Conservation (phyloP, 2,888 invertebrate genomes). For the Tiliacea citrago region DNA sequence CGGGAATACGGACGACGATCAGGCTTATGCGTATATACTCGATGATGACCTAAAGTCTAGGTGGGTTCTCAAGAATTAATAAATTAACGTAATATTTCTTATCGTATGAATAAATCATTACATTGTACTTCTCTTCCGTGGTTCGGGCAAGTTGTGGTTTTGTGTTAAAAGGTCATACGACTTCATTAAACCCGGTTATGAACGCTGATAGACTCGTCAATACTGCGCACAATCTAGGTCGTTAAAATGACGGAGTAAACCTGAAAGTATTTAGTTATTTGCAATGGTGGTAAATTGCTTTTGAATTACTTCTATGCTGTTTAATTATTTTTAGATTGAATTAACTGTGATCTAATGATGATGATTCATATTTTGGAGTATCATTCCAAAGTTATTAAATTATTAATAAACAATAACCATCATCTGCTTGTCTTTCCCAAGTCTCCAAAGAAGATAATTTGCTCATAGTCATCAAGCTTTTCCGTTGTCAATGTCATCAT, state of each 20-base stretch:
- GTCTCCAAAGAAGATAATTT: background rate
- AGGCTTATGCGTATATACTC: slow-evolving; percentile 86
- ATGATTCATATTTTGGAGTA: slow-evolving; percentile 17
- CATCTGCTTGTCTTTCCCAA: background rate
- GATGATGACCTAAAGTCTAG: slow-evolving; percentile 89
- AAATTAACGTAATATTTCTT: slow-evolving; percentile 36
- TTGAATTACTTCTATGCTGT: slow-evolving; percentile 18
- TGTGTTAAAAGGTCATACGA: slow-evolving; percentile 67
- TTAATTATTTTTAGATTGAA: slow-evolving; percentile 22
- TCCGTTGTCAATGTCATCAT: background rate
- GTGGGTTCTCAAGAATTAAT: slow-evolving; percentile 70
- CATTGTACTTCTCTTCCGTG: slow-evolving; percentile 57
- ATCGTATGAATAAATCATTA: slow-evolving; percentile 49
- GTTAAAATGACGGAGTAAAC: slow-evolving; percentile 47
- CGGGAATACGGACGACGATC: slow-evolving; percentile 85
- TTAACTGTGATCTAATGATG: slow-evolving; percentile 12
- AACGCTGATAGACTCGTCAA: slow-evolving; percentile 48
- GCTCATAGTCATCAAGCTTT: background rate
- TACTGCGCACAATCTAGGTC: slow-evolving; percentile 55
- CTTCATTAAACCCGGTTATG: slow-evolving; percentile 62
- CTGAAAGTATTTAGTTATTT: slow-evolving; percentile 36
- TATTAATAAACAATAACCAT: background rate
- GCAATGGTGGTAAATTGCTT: slow-evolving; percentile 34
- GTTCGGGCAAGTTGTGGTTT: slow-evolving; percentile 55
- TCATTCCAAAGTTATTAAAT: background rate